Conservation (phyloP, 2,113 vertebrate genomes). For the Microcebus griseorufus region DNA sequence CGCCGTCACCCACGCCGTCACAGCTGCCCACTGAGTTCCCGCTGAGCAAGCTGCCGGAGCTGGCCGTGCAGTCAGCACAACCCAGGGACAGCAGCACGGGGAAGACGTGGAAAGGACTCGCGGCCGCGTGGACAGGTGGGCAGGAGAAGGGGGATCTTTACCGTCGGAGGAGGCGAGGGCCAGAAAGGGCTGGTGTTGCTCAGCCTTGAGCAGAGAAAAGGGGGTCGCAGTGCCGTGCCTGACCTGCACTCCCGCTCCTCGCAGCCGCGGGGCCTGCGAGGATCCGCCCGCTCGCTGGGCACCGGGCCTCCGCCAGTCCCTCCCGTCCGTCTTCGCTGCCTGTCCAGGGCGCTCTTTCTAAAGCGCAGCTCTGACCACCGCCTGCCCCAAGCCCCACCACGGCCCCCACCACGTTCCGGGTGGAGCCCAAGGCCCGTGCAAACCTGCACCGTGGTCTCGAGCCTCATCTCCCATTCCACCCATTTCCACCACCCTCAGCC, state of each 20-base stretch:
- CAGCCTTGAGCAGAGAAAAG: not conserved
- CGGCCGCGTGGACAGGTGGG: too few relatives aligned
- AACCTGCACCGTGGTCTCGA: not conserved
- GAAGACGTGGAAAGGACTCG: not conserved
- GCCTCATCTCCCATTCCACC: not conserved
- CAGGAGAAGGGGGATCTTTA: not conserved
- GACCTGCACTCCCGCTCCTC: too few relatives aligned
- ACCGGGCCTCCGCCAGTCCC: too few relatives aligned
- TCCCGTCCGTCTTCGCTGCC: not conserved
- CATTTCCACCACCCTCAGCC: not conserved
- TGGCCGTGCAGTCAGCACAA: not conserved
- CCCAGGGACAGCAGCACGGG: not conserved
- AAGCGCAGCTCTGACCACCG: not conserved
- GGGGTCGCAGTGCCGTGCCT: not conserved
- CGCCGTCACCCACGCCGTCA: not conserved
- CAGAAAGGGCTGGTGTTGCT: not conserved
- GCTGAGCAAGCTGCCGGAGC: accelerated
- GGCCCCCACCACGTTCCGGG: accelerated
- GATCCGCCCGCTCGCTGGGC: not conserved
- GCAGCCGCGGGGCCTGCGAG: not conserved
- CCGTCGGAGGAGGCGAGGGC: not conserved
- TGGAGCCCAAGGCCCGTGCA: too few relatives aligned
- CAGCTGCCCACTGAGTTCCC: not conserved
- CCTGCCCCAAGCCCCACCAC: not conserved
- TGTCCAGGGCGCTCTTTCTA: not conserved